Conservation (phyloP, 1,140 invertebrate genomes). For the Lasaia peninsularis region DNA sequence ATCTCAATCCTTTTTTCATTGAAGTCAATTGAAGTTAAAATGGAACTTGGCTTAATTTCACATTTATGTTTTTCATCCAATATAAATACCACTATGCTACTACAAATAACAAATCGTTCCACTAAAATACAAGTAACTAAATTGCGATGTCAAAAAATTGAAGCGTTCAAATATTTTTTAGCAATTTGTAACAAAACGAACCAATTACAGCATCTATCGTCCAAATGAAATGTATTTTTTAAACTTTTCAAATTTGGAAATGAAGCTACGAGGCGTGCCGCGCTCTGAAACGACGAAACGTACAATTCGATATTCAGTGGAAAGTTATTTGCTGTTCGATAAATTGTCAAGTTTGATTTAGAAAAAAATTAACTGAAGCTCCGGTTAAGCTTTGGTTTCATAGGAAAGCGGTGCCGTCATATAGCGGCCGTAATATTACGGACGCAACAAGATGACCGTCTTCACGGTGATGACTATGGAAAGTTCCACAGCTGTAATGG, state of each 20-base stretch:
- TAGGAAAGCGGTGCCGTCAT: no score
- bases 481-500: no score
- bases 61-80: no score
- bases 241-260: constrained; percentile 7
- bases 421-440: no score
- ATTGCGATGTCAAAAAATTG: neutral
- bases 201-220: constrained; percentile 2
- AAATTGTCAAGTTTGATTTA: neutral
- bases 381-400: no score
- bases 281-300: neutral
- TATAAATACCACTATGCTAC: no score
- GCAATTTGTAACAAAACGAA: constrained; percentile 4
- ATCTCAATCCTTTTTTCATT: no score
- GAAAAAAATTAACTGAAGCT: neutral
- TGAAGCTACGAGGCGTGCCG: neutral
- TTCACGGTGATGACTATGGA: no score
- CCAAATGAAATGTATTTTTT: constrained; percentile 10
- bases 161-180: neutral
- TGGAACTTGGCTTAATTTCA: no score
- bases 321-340: constrained; percentile 1
- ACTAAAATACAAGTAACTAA: neutral
- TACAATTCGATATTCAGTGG: constrained; percentile 1
- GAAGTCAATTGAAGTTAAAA: no score
- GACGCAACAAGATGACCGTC: no score
- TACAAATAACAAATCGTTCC: neutral